These are phyloP conservation scores for Nycticorax nycticorax DNA, from an alignment of 2,113 vertebrate species.

Conservation along the genomic window DNA sequence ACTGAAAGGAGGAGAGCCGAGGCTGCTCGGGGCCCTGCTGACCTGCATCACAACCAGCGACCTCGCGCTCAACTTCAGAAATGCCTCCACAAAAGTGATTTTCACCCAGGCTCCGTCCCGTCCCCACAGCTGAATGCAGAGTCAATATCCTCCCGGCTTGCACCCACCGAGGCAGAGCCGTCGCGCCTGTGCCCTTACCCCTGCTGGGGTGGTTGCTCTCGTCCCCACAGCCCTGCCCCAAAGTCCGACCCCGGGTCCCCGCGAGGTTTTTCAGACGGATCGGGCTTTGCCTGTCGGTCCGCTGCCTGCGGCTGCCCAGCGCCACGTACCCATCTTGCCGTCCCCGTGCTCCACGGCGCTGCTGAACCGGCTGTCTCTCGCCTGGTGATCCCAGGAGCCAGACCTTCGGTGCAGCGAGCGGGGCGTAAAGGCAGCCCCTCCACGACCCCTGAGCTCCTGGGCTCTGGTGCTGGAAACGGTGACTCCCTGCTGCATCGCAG, in stretches of 20 bases:
- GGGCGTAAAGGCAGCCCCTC: not conserved
- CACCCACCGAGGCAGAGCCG: not conserved
- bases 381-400: not conserved
- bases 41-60: not conserved
- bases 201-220: not conserved
- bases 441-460: not conserved
- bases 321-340: accelerated
- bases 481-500: not conserved
- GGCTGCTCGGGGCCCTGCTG: accelerated
- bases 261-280: not conserved
- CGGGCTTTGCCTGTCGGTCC: not conserved
- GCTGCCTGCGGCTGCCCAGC: not conserved
- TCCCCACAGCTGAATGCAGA: not conserved
- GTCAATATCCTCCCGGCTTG: accelerated
- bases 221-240: not conserved
- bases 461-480: not conserved
- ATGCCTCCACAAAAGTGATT: not conserved
- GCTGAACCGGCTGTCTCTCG: accelerated
- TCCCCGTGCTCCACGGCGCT: accelerated
- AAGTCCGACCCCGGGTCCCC: not conserved
- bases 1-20: not conserved
- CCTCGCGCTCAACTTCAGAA: not conserved
- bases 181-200: not conserved
- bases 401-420: not conserved
- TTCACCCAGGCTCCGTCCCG: not conserved